phyloP scores from a whole-genome alignment of 1,140 invertebrate genomes.

The Harpegnathos saltator region DNA sequence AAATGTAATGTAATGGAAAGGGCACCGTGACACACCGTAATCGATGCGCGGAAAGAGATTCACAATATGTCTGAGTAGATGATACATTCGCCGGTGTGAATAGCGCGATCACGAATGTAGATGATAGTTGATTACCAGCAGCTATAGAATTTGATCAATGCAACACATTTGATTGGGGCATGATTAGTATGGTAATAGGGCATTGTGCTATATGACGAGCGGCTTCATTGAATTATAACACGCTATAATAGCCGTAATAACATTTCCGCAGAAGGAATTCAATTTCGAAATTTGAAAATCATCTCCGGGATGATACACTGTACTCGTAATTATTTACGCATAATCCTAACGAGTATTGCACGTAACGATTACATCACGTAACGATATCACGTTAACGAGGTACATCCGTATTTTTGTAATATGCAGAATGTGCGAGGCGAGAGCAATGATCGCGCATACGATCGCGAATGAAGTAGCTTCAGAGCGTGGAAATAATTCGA shows the following conservation, averaged over 20 bases:
- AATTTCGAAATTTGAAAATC: constrained; percentile 10
- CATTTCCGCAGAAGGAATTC: not conserved
- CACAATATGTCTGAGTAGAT: constrained; percentile 18
- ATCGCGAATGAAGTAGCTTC: too few relatives aligned
- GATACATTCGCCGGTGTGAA: constrained; percentile 23
- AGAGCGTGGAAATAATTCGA: too few relatives aligned
- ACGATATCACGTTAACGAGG: not conserved
- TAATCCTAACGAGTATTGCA: not conserved
- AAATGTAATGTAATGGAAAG: constrained; percentile 44
- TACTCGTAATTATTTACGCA: not conserved
- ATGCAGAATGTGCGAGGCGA: too few relatives aligned
- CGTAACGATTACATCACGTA: not conserved
- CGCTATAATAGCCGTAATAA: constrained; percentile 12
- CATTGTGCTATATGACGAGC: constrained; percentile 18
- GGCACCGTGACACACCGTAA: constrained; percentile 40
- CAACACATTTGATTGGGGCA: constrained; percentile 13
- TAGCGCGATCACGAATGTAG: constrained; percentile 43
- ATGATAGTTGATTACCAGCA: constrained; percentile 34
- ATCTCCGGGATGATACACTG: not conserved
- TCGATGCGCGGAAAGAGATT: constrained; percentile 29
- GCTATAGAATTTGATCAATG: constrained; percentile 27
- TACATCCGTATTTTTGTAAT: not conserved
- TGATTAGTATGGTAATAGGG: constrained; percentile 33
- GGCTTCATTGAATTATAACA: not conserved
- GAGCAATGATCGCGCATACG: too few relatives aligned